Percentiles rank a stretch among this genome's conserved stretches.
phyloP scores from a whole-genome alignment of 2,113 vertebrate species.

The Neoarius graeffei region DNA sequence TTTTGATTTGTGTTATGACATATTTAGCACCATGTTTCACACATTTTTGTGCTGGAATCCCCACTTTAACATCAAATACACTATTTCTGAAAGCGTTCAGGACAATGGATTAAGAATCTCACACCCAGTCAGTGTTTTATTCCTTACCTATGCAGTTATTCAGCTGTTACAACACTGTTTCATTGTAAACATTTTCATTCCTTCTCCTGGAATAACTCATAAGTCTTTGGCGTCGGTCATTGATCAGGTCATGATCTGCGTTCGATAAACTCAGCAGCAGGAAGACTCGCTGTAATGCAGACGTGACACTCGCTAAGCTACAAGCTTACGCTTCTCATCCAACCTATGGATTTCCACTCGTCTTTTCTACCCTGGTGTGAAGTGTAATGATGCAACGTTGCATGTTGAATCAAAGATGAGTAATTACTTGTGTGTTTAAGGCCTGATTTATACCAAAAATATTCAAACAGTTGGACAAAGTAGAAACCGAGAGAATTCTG shows the following conservation, averaged over 20 bases:
- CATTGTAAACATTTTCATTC: slow-evolving; percentile 42
- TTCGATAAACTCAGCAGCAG: slow-evolving; percentile 48
- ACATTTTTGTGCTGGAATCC: neutral
- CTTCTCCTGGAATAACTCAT: slow-evolving; percentile 42
- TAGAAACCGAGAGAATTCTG: neutral
- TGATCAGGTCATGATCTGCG: slow-evolving; percentile 71
- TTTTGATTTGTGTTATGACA: neutral
- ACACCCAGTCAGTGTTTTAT: neutral
- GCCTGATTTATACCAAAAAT: neutral
- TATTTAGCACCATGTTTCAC: too few species aligned
- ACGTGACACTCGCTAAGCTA: slow-evolving; percentile 31
- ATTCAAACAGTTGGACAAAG: neutral
- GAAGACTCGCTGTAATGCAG: neutral
- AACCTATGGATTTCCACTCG: slow-evolving; percentile 44
- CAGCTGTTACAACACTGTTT: neutral
- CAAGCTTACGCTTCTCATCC: slow-evolving; percentile 36
- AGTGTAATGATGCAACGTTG: neutral
- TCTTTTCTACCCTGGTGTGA: slow-evolving; percentile 3
- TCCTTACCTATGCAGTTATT: neutral
- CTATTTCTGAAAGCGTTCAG: neutral
- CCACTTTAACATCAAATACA: neutral
- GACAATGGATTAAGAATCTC: neutral
- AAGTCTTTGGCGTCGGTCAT: slow-evolving; percentile 64
- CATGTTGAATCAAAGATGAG: too few species aligned
- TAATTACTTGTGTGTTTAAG: neutral